Evolutionary conservation across 2,113 vertebrate genomes (phyloP).

Genomic region (Chrysochloris asiatica): DNA sequence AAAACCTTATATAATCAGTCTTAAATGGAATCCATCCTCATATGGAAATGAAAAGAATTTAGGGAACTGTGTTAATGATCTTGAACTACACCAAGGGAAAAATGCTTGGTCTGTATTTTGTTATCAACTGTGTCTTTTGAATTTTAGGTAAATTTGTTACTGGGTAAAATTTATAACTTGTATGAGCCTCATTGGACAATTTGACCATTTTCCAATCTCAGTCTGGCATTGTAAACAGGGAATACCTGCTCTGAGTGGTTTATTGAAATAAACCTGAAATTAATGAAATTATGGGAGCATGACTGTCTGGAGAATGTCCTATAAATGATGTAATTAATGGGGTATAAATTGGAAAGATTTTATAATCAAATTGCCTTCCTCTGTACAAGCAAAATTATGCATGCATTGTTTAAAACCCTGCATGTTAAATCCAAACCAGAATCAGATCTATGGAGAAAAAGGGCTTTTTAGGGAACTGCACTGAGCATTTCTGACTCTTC

Average conservation of each 20-base stretch:
- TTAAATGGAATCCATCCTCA: neutral
- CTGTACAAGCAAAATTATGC: neutral
- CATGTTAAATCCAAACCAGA: neutral
- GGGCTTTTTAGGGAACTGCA: neutral
- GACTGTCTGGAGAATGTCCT: neutral
- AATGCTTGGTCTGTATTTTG: neutral
- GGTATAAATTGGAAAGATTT: neutral
- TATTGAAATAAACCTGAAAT: slow-evolving; percentile 31
- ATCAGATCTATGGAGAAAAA: neutral
- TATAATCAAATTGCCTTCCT: neutral
- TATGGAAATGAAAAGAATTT: slow-evolving; percentile 2
- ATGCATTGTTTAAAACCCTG: neutral
- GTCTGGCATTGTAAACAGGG: neutral
- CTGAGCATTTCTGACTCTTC: neutral
- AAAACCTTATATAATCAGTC: slow-evolving; percentile 8
- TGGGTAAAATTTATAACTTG: slow-evolving; percentile 18
- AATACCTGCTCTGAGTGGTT: neutral
- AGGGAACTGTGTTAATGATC: neutral
- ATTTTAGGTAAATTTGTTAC: neutral
- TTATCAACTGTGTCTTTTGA: slow-evolving; percentile 13
- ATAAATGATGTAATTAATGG: slow-evolving; percentile 3
- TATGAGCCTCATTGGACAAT: neutral
- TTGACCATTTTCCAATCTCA: neutral
- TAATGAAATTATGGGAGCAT: neutral
- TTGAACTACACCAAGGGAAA: neutral